phyloP scores from a whole-genome alignment of 2,797 vertebrate species.

The Muscicapa comitata region DNA sequence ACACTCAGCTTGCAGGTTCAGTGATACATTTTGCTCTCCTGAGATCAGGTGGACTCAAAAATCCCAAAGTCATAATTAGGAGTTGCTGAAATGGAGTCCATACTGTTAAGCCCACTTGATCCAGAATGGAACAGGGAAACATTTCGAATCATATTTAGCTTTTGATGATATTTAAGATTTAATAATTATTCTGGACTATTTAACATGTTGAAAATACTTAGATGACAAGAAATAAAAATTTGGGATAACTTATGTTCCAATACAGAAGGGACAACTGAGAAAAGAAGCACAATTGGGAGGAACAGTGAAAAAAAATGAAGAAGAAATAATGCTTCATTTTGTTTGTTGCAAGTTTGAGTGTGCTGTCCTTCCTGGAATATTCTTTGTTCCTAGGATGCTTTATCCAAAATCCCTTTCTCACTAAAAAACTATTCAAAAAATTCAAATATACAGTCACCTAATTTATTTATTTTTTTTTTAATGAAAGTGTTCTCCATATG shows the following conservation, averaged over 20 bases:
- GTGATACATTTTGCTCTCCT: background rate
- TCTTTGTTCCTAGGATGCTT: background rate
- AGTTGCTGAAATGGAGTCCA: background rate
- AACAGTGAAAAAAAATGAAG: background rate
- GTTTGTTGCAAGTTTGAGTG: background rate
- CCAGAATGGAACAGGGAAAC: background rate
- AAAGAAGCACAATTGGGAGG: background rate
- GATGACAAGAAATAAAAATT: background rate
- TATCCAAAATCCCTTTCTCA: background rate
- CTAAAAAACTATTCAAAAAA: background rate
- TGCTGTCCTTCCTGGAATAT: background rate
- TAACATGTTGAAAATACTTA: background rate
- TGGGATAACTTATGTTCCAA: background rate
- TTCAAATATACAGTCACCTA: background rate
- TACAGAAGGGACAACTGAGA: background rate
- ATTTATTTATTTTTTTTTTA: background rate
- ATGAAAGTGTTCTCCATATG: background rate
- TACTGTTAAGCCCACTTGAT: background rate
- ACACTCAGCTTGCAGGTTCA: background rate
- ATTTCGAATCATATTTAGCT: background rate
- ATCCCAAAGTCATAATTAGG: background rate
- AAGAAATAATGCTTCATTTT: background rate
- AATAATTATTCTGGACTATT: background rate
- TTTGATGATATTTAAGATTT: background rate
- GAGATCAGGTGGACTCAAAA: background rate